Conservation (phyloP, 30 jellyfish, hydroid and myxozoan species). For the Aurelia sp. region DNA sequence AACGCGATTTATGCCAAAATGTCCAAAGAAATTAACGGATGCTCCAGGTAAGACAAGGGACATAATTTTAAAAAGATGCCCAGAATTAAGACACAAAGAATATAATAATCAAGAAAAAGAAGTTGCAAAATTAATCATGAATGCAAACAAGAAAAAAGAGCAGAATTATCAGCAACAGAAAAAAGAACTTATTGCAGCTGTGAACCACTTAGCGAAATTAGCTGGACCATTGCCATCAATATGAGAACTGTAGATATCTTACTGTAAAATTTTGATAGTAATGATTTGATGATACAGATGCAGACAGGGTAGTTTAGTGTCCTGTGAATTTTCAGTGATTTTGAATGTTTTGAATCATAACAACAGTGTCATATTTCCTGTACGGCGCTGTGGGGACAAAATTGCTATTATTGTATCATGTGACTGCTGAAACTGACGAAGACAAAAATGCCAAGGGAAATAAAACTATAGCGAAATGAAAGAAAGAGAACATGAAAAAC, state of each 20-base stretch:
- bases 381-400: too few species aligned
- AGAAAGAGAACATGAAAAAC: too few species aligned
- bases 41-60: conserved; percentile 35
- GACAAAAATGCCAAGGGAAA: too few species aligned
- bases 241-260: neutral
- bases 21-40: conserved; percentile 61
- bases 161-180: conserved; percentile 57
- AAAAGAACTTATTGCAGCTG: conserved; percentile 66
- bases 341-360: too few species aligned
- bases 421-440: too few species aligned
- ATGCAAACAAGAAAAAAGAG: conserved; percentile 4
- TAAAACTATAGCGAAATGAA: too few species aligned
- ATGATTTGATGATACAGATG: too few species aligned
- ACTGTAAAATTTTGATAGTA: too few species aligned
- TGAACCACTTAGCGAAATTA: conserved; percentile 69
- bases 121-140: conserved; percentile 55
- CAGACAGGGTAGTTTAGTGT: too few species aligned
- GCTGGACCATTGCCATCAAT: conserved; percentile 87
- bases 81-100: conserved; percentile 51
- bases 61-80: conserved; percentile 47
- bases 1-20: conserved; percentile 66
- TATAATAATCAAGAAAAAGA: conserved; percentile 59
- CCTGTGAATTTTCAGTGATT: too few species aligned
- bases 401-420: too few species aligned
- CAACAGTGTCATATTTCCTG: too few species aligned